Conservation (phyloP, 2,888 invertebrate species). For the Diaprepes abbreviatus region DNA sequence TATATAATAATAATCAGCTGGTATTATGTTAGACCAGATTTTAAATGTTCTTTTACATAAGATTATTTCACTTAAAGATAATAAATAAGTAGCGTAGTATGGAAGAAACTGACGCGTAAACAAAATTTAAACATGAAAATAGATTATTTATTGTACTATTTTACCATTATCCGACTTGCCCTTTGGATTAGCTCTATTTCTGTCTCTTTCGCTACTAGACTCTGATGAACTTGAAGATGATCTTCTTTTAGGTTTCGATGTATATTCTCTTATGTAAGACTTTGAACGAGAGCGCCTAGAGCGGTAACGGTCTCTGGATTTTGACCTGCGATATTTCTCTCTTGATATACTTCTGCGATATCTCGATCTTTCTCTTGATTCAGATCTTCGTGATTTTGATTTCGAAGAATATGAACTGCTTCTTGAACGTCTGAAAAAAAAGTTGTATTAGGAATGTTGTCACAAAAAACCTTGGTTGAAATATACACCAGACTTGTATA, state of each 20-base stretch:
- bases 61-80: no score
- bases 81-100: no score
- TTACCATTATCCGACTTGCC: conserved; percentile 13
- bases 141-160: no score
- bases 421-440: conserved; percentile 56
- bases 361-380: conserved; percentile 56
- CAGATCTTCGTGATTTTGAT: conserved; percentile 55
- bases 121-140: no score
- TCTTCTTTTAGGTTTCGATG: conserved; percentile 56
- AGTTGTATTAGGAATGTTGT: no score
- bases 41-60: no score
- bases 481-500: no score
- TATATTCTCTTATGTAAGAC: conserved; percentile 64
- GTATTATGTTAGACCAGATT: no score
- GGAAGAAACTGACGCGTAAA: no score
- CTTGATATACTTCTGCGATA: conserved; percentile 45
- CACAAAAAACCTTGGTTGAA: no score
- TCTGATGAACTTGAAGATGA: conserved; percentile 47
- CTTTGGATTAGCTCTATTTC: conserved; percentile 1
- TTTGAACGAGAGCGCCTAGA: conserved; percentile 62
- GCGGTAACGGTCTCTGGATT: conserved; percentile 54
- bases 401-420: conserved; percentile 60
- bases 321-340: conserved; percentile 46
- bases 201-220: conserved; percentile 52
- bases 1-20: no score